A percentile compares a stretch with the other conserved stretches of the same genome.
Conservation (phyloP, 2,113 vertebrate species). For the Thamnophis sirtalis region DNA sequence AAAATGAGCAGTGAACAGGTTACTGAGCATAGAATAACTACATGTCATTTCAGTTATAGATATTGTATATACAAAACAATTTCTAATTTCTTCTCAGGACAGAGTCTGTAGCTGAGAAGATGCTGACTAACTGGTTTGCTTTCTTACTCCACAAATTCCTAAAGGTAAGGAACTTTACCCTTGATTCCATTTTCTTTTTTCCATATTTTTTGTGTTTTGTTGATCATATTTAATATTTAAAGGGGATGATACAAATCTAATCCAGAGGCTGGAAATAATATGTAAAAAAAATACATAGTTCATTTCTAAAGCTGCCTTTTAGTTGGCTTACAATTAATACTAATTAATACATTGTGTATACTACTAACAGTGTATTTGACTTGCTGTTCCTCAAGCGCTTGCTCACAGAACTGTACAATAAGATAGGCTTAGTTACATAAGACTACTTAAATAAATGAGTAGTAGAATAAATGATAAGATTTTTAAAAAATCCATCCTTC, state of each 20-base stretch:
- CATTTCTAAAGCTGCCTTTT: not conserved
- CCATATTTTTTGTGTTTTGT: not conserved
- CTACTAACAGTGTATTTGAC: not conserved
- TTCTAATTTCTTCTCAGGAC: constrained; percentile 72
- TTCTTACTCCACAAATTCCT: constrained; percentile 92
- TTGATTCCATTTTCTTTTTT: not conserved
- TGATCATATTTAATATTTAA: not conserved
- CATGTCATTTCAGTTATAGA: accelerated
- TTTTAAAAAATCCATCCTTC: not conserved
- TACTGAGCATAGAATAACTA: not conserved
- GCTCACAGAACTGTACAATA: not conserved
- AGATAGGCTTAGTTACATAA: not conserved
- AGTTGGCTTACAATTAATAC: not conserved
- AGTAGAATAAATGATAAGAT: not conserved
- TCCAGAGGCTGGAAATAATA: not conserved
- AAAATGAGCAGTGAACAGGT: not conserved
- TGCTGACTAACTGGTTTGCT: constrained; percentile 95
- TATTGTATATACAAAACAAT: not conserved
- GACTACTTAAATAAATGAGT: not conserved
- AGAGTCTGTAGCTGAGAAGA: constrained; percentile 86
- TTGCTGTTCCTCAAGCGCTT: not conserved
- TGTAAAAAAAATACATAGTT: not conserved
- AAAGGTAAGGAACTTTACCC: constrained; percentile 73
- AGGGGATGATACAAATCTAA: not conserved
- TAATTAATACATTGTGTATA: not conserved